Conservation (phyloP, 2,113 vertebrate species). For the Pleuronectes platessa region DNA sequence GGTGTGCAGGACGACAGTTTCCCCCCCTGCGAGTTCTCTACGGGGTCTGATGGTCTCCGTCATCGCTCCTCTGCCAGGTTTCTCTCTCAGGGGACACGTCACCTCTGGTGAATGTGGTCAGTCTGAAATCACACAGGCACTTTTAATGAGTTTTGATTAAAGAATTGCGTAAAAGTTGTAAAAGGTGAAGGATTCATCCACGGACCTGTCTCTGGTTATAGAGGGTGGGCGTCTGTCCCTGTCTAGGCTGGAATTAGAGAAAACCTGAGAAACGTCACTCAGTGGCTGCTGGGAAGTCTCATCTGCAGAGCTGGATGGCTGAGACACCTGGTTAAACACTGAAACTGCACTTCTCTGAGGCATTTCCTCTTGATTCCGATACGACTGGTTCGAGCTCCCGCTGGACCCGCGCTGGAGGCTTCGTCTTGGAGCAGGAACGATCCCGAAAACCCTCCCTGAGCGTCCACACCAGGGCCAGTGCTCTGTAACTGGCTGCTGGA, state of each 20-base stretch:
- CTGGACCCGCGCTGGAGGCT: conserved; percentile 86
- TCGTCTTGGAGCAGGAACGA: conserved; percentile 68
- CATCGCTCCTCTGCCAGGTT: conserved; percentile 12
- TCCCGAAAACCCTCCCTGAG: conserved; percentile 56
- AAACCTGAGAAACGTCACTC: conserved; percentile 1
- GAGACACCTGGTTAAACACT: conserved; percentile 15
- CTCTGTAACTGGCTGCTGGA: conserved; percentile 59
- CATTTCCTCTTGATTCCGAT: conserved; percentile 34
- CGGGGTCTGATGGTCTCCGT: conserved; percentile 17
- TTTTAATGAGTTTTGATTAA: conserved; percentile 70
- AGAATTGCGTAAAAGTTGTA: conserved; percentile 68
- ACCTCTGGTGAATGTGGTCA: conserved; percentile 28
- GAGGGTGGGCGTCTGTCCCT: conserved; percentile 21
- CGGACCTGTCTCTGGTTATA: conserved; percentile 44
- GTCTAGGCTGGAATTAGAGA: conserved; percentile 40
- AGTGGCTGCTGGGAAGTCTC: conserved; percentile 37
- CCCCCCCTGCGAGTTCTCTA: background rate
- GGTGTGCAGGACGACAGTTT: background rate
- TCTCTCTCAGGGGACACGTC: conserved; percentile 29
- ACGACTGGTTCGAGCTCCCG: conserved; percentile 86
- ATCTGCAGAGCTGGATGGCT: conserved; percentile 4
- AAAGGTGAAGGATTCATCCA: conserved; percentile 1
- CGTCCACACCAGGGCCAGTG: conserved; percentile 48
- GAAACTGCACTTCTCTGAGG: conserved; percentile 35
- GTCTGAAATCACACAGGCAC: conserved; percentile 69